Evolutionary conservation across 2,797 vertebrate species (phyloP).

Genomic region (Apogon talboti): DNA sequence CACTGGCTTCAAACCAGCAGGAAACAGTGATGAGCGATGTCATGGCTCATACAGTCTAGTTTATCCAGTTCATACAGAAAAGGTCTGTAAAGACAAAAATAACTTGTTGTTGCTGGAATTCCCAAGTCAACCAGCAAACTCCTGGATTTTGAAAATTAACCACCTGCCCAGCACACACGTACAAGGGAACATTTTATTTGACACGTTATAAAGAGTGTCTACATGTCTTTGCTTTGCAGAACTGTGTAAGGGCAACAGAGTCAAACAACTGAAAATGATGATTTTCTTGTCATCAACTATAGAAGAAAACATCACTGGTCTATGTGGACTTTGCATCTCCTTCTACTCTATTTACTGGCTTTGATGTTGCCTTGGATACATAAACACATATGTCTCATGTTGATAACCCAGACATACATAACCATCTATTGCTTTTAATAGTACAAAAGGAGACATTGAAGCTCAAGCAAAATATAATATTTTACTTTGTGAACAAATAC

Average conservation of each 20-base stretch:
- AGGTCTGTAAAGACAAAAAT: too few relatives aligned
- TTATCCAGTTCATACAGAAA: too few relatives aligned
- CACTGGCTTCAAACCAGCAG: too few relatives aligned
- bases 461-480: not conserved
- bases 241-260: not conserved
- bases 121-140: too few relatives aligned
- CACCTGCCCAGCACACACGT: too few relatives aligned
- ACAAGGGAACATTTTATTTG: too few relatives aligned
- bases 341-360: conserved; percentile 5
- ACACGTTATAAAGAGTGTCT: not conserved
- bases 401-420: conserved; percentile 34
- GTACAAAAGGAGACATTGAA: conserved; percentile 14
- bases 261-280: not conserved
- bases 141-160: too few relatives aligned
- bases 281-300: too few relatives aligned
- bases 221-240: not conserved
- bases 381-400: conserved; percentile 19
- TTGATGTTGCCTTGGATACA: conserved; percentile 41
- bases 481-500: not conserved
- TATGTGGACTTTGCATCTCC: conserved; percentile 3
- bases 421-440: conserved; percentile 32
- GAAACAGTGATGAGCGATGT: too few relatives aligned
- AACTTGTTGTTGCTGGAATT: too few relatives aligned
- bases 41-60: too few relatives aligned
- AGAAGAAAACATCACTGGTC: not conserved